Conservation (phyloP, 2,797 vertebrate genomes). For the Eulemur mongoz region DNA sequence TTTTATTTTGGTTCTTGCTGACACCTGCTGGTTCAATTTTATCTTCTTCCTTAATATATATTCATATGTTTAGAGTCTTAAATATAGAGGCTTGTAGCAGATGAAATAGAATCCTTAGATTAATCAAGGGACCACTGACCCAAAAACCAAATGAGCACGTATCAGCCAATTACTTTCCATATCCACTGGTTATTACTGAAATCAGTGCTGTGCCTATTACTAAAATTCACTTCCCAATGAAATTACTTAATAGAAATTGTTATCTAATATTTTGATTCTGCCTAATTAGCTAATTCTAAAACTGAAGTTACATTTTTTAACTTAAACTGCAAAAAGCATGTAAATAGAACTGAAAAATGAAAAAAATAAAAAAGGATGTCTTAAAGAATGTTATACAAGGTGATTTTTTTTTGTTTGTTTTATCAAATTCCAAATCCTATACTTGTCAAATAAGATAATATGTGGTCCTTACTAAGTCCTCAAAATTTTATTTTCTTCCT, state of each 20-base stretch:
- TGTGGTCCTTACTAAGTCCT: background rate
- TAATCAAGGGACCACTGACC: background rate
- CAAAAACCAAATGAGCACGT: background rate
- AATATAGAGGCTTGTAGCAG: background rate
- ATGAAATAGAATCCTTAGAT: background rate
- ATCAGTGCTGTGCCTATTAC: background rate
- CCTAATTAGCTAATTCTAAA: background rate
- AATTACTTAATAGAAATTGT: background rate
- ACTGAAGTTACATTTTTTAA: background rate
- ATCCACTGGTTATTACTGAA: background rate
- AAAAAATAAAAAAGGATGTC: background rate
- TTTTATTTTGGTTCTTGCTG: conserved; percentile 47
- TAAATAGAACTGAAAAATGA: background rate
- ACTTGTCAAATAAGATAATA: background rate
- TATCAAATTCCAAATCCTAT: background rate
- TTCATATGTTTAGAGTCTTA: background rate
- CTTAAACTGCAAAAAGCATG: background rate
- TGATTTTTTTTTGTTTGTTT: background rate
- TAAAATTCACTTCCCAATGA: background rate
- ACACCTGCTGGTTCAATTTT: conserved; percentile 53
- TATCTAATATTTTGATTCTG: background rate
- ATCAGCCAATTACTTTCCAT: background rate
- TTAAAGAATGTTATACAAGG: background rate
- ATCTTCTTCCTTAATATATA: background rate
- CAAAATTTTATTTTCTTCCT: background rate